Conservation (phyloP, 2,113 vertebrate genomes). For the Tricholaema leucomelas region DNA sequence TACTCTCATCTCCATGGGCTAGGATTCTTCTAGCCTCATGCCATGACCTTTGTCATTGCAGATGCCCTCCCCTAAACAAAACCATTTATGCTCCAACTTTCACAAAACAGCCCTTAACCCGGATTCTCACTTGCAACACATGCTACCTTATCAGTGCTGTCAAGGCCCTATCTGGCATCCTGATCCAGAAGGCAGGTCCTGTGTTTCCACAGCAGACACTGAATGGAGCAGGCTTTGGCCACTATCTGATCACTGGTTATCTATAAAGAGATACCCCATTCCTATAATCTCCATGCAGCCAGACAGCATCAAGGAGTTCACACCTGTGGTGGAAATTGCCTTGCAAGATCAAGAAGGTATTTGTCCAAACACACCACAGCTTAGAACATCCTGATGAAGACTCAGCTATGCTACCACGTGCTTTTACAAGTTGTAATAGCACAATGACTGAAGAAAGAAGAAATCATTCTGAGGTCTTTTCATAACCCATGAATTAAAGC, state of each 20-base stretch:
- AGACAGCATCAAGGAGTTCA: fast-evolving
- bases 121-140: background rate
- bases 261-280: fast-evolving
- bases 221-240: background rate
- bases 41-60: background rate
- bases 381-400: background rate
- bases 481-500: background rate
- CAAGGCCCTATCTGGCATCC: background rate
- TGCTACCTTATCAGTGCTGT: background rate
- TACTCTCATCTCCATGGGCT: background rate
- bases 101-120: background rate
- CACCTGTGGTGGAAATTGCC: fast-evolving
- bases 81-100: fast-evolving
- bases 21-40: background rate
- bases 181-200: background rate
- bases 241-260: too few species aligned
- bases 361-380: background rate
- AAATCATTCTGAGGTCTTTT: background rate
- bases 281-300: background rate
- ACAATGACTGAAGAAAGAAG: background rate
- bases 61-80: background rate
- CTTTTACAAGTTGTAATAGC: background rate
- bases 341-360: background rate
- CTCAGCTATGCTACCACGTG: too few species aligned
- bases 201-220: background rate